Base-by-base conservation (phyloP, 1,140 invertebrate genomes). In the Meloidogyne exigua region DNA sequence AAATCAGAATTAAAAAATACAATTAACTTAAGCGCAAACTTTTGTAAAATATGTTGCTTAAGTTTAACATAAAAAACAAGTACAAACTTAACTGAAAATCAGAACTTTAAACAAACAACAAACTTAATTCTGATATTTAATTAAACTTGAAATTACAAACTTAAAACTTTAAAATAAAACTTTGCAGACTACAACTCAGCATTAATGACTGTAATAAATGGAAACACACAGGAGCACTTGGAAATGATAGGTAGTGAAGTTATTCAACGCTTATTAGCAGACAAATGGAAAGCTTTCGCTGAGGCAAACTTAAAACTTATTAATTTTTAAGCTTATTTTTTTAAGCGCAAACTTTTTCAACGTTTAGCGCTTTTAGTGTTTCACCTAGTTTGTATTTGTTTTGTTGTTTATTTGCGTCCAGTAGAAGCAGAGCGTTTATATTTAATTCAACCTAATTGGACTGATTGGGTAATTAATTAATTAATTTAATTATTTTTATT, bases 271-370 rank as follows among this genome's bases (percentile, higher is more conserved):
- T 89, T 99, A 68, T 90, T 99, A 18, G 95, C 97, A 89, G 96
- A 99, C 89, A 99, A 99, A 89, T 99, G 96, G 96, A 98, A 98
- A 88, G 96, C 95, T 3, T 99, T 96, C 90, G 96, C 95, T 39
- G 91, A 92, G 88, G 94, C 95, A 91, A 71, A 69, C 44, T 71
- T 79, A 72, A 79, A 71, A 57, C 11, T 9, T 28, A 70, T n/a
- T 63, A 26, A 25, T 21, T 18, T 49, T 13, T 64, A 21, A 76
- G 67, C 25, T 57, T 65, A 39, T 15, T 69, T 62, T 65, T 85
- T 87, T 66, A 88, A 94, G 92, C 91, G 91, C 80, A 94, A 96
- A 89, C 96, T 98, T 88, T 89, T 96, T 66, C 94, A 95, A 88
- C 91, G 95, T 39, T 90, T 98, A 23, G 90, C 93, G 23, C 93